Evolutionary conservation across 2,888 invertebrate species (phyloP).

Genomic region (Ichneumon xanthorius): DNA sequence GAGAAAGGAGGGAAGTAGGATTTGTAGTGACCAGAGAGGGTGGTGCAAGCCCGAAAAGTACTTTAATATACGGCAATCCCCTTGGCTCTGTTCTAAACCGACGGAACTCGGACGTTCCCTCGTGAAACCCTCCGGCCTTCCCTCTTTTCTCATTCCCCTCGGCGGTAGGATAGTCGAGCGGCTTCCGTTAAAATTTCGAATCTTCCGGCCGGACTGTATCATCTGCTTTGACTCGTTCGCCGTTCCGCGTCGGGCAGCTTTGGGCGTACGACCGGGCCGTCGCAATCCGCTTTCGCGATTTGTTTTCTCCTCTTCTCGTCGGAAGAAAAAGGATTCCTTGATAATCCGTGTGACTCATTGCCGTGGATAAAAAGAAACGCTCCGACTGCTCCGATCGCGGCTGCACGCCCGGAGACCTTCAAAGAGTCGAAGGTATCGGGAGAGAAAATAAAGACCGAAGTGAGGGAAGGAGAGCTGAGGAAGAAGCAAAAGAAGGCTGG

Average conservation of each 20-base stretch:
- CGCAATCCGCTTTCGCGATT: conserved; percentile 55
- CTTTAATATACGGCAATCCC: conserved; percentile 83
- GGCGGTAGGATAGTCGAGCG: conserved; percentile 68
- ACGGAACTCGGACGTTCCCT: conserved; percentile 78
- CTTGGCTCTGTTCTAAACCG: conserved; percentile 78
- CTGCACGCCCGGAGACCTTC: conserved; percentile 22
- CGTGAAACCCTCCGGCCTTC: conserved; percentile 70
- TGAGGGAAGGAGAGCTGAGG: conserved; percentile 30
- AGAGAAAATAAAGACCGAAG: conserved; percentile 33
- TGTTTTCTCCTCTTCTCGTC: conserved; percentile 36
- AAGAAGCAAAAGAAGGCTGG: neutral
- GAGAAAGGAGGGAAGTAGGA: conserved; percentile 31
- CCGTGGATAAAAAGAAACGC: conserved; percentile 12
- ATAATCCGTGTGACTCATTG: conserved; percentile 58
- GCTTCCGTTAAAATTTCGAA: conserved; percentile 82
- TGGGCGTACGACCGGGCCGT: neutral
- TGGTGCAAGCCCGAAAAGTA: conserved; percentile 79
- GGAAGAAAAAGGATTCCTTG: conserved; percentile 56
- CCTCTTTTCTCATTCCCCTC: conserved; percentile 65
- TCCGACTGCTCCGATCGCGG: neutral
- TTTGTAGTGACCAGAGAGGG: conserved; percentile 67
- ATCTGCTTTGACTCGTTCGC: conserved; percentile 53
- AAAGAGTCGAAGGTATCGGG: conserved; percentile 45
- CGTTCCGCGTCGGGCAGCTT: conserved; percentile 16
- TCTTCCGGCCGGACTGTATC: conserved; percentile 72